Percentiles rank a stretch among this genome's conserved stretches.
Conservation (phyloP, 2,113 vertebrate species). For the Centropristis striata region DNA sequence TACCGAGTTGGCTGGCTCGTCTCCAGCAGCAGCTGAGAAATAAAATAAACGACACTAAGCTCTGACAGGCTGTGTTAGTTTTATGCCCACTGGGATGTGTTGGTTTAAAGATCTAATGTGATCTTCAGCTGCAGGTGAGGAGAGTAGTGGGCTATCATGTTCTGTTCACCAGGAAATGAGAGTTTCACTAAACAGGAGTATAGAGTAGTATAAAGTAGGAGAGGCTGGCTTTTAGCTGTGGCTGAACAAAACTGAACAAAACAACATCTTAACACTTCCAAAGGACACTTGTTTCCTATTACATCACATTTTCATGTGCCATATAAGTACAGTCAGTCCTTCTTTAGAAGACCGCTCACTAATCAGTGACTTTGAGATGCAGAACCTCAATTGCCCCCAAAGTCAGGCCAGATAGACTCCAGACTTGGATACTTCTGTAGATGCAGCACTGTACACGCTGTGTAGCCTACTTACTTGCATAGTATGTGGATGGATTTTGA, state of each 20-base stretch:
- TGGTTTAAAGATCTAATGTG: slow-evolving; percentile 14
- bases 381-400: no score
- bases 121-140: neutral
- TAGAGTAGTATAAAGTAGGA: no score
- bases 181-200: no score
- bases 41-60: slow-evolving; percentile 7
- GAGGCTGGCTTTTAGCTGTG: no score
- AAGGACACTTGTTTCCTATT: neutral
- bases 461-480: no score
- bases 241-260: no score
- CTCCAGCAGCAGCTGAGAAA: slow-evolving; percentile 18
- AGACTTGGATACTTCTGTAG: no score
- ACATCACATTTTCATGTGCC: neutral
- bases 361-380: neutral
- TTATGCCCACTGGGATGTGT: neutral
- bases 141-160: neutral
- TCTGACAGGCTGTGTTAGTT: neutral
- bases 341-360: neutral
- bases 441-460: no score
- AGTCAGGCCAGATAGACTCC: no score
- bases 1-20: neutral
- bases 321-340: no score
- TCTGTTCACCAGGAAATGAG: neutral
- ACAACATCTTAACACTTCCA: neutral
- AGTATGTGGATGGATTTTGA: no score